These are phyloP conservation scores for Tethya wilhelma DNA, from an alignment of 37 sponge, comb jelly and placozoan species.

Conservation along the genomic window DNA sequence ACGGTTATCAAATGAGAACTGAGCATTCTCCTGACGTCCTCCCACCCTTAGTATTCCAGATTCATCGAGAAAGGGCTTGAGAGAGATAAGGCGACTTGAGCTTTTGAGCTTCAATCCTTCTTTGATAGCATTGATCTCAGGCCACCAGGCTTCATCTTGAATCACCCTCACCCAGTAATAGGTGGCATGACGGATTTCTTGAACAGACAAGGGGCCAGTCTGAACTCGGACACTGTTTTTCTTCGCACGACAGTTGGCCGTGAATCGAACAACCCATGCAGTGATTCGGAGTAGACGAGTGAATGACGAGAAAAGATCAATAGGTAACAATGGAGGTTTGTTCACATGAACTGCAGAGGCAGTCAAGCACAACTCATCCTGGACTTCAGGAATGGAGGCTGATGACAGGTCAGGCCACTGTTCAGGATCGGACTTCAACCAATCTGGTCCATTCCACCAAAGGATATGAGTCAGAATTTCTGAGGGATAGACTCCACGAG, in stretches of 20 bases:
- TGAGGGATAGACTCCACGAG: constrained; percentile 43
- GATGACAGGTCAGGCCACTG: not conserved
- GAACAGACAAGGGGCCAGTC: not conserved
- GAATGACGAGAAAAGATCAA: too few relatives aligned
- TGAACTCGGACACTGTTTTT: not conserved
- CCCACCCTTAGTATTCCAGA: constrained; percentile 33
- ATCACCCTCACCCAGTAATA: not conserved
- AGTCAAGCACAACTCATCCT: not conserved
- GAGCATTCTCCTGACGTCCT: constrained; percentile 31
- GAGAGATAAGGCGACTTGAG: not conserved
- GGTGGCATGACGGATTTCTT: not conserved
- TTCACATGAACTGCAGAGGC: too few relatives aligned
- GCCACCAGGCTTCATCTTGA: not conserved
- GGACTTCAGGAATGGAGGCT: not conserved
- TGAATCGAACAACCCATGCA: constrained; percentile 39
- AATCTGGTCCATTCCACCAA: constrained; percentile 52
- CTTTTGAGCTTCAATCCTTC: not conserved
- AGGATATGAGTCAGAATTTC: constrained; percentile 25
- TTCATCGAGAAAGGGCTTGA: constrained; percentile 41
- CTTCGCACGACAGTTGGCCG: constrained; percentile 16
- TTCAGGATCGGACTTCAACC: not conserved
- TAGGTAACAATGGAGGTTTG: too few relatives aligned
- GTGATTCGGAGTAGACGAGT: constrained; percentile 31
- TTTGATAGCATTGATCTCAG: not conserved
- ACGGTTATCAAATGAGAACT: constrained; percentile 2